Percentiles rank a stretch among this genome's conserved stretches.
Conservation (phyloP, 2,113 vertebrate species). For the Herpailurus yagouaroundi region DNA sequence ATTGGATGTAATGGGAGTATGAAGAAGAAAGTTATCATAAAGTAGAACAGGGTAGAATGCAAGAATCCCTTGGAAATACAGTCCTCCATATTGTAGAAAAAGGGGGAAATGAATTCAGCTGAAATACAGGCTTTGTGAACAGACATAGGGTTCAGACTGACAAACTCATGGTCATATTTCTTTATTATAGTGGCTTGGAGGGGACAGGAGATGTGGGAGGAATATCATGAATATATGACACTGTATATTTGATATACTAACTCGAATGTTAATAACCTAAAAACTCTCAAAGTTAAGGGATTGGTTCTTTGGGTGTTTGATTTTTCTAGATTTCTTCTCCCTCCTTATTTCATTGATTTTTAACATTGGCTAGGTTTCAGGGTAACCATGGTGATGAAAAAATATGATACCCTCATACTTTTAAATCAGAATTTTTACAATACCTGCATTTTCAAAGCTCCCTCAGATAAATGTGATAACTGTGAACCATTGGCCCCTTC, state of each 20-base stretch:
- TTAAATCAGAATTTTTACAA: not conserved
- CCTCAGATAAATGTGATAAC: not conserved
- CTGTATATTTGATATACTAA: not conserved
- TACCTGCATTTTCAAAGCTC: not conserved
- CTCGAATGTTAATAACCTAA: not conserved
- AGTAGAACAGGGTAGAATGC: not conserved
- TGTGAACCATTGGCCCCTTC: not conserved
- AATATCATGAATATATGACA: not conserved
- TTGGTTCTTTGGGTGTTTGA: not conserved
- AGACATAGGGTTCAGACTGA: not conserved
- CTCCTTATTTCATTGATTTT: not conserved
- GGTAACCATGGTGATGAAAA: not conserved
- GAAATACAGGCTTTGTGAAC: not conserved
- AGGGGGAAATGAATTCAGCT: not conserved
- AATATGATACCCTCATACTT: not conserved
- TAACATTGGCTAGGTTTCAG: not conserved
- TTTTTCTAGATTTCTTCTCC: constrained; percentile 2
- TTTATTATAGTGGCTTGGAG: not conserved
- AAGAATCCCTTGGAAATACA: not conserved
- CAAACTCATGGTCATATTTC: not conserved
- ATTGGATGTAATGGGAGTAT: not conserved
- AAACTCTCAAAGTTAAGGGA: not conserved
- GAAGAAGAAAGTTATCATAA: not conserved
- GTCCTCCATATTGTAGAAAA: not conserved
- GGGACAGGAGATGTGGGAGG: not conserved